Evolutionary conservation across 2,888 invertebrate genomes (phyloP), one percentile per base, ranked within the genome.

Genomic region (Esperia sulphurella): DNA sequence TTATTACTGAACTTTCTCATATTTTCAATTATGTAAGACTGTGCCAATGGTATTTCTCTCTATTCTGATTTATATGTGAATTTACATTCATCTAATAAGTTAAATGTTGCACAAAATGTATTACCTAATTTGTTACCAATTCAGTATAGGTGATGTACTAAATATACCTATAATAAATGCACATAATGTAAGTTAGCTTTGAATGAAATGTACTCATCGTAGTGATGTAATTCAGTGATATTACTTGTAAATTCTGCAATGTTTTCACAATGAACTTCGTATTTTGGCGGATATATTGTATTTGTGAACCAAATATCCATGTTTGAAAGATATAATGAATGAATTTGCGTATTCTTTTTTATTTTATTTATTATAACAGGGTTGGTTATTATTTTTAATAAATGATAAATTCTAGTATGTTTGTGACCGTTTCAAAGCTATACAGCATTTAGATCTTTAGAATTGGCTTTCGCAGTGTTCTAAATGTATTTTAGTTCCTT

Each of bases 141-240:
- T 72, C 66, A 64, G 61, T 61, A 63, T 64, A 60, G 14, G 61
- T 69, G 61, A 43, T 14, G 30, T 44, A 44, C 41, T 38, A 45
- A 70, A 66, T 65, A 64, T 53, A 41, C 21, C 10, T 65, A 59
- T 63, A n/a, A n/a, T n/a, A 57, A 51, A 61, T 62, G 66, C 68
- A 69, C 63, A 55, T 70, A 61, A 65, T 52, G n/a, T 55, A 67
- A 61, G 61, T 59, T 57, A 21, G n/a, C n/a, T n/a, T n/a, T 21
- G 21, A 3, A 58, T 54, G 58, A 63, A 63, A 51, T 74, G 66
- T 74, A 71, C 64, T 65, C 68, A 58, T 58, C 55, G 62, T 64
- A 54, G 68, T 77, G 72, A 68, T 68, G 54, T 69, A 67, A 70
- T 57, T 59, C 79, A 79, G 85, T 84, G 84, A 84, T 84, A 83